A percentile compares a stretch with the other conserved stretches of the same genome.
These are phyloP conservation scores for Harlomillsia oculata DNA, from an alignment of 1,140 invertebrate species.

Conservation along the genomic window DNA sequence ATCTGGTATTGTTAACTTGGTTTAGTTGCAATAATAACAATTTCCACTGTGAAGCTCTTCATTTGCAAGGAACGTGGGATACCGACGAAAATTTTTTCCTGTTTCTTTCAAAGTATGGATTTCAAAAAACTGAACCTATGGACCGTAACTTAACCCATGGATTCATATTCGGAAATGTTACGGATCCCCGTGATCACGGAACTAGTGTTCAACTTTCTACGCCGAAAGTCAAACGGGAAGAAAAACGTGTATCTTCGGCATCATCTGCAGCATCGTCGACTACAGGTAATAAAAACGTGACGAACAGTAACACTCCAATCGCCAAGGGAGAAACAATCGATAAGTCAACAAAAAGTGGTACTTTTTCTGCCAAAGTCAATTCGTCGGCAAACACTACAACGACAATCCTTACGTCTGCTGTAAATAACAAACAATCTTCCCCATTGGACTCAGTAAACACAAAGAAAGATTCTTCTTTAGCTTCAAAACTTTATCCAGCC, in stretches of 20 bases:
- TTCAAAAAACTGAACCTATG: constrained; percentile 86
- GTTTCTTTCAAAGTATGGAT: constrained; percentile 89
- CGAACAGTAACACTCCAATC: too few relatives aligned
- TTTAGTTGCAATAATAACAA: too few relatives aligned
- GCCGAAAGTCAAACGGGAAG: constrained; percentile 1
- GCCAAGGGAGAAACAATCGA: not conserved
- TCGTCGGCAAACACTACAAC: not conserved
- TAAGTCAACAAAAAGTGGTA: not conserved
- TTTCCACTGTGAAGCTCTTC: constrained; percentile 39
- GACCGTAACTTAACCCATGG: constrained; percentile 71
- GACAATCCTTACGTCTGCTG: not conserved
- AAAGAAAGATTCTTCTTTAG: not conserved
- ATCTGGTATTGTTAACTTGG: too few relatives aligned
- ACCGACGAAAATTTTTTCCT: constrained; percentile 73
- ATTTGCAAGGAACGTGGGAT: constrained; percentile 54
- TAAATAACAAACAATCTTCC: constrained; percentile 2
- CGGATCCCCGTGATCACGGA: constrained; percentile 37
- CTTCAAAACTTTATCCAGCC: constrained; percentile 49
- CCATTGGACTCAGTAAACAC: not conserved
- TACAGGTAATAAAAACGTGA: too few relatives aligned
- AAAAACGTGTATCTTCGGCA: not conserved
- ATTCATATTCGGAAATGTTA: constrained; percentile 91
- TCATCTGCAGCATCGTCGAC: not conserved
- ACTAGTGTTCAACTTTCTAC: not conserved
- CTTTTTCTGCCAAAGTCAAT: not conserved